These are phyloP conservation scores for Amiota minor DNA, from an alignment of 2,888 invertebrate genomes.

Conservation along the genomic window DNA sequence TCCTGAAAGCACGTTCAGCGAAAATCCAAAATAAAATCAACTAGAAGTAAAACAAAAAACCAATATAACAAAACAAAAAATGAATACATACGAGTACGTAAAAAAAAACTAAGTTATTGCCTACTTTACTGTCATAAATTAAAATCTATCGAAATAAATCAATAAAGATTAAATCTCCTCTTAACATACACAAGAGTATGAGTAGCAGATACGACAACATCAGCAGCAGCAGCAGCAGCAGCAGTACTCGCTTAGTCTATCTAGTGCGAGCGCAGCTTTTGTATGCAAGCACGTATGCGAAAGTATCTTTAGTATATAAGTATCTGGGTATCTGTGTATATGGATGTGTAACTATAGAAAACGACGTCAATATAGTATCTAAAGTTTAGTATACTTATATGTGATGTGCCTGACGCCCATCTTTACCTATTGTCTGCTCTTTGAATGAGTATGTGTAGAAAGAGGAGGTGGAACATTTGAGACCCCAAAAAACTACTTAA, in stretches of 20 bases:
- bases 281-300: conserved; percentile 34
- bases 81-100: not conserved
- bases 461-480: conserved; percentile 24
- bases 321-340: conserved; percentile 39
- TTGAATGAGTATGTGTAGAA: not conserved
- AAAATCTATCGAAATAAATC: conserved; percentile 70
- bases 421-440: not conserved
- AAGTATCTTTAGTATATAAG: not conserved
- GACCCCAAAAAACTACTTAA: conserved; percentile 64
- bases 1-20: conserved; percentile 10
- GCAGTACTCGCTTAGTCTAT: not conserved
- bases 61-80: not conserved
- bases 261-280: conserved; percentile 23
- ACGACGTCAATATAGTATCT: conserved; percentile 3
- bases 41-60: conserved; percentile 8
- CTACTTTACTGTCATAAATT: conserved; percentile 66
- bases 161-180: conserved; percentile 69
- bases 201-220: too few relatives aligned
- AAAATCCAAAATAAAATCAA: conserved; percentile 18
- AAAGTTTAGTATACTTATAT: not conserved
- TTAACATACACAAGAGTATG: conserved; percentile 36
- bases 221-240: too few relatives aligned
- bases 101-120: conserved; percentile 54
- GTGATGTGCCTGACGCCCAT: conserved; percentile 27
- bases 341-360: conserved; percentile 41